A percentile compares a stretch with the other conserved stretches of the same genome.
These are phyloP conservation scores for Onchidella celtica DNA, from an alignment of 2,888 invertebrate species.

Conservation along the genomic window DNA sequence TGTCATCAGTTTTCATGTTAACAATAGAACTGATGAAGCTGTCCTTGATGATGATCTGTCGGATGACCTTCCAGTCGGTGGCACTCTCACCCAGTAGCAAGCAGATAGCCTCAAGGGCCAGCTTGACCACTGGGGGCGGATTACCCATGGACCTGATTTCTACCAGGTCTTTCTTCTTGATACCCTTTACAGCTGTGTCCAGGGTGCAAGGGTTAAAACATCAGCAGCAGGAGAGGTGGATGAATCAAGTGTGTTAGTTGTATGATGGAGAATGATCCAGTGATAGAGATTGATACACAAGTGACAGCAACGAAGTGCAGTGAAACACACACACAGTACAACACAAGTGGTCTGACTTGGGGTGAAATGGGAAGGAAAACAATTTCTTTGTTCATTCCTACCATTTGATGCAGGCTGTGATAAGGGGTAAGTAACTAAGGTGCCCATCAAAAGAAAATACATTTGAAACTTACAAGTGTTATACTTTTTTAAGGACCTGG, in stretches of 20 bases:
- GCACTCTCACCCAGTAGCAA: conserved; percentile 98
- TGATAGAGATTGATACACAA: too few species aligned
- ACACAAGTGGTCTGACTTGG: too few species aligned
- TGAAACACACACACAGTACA: too few species aligned
- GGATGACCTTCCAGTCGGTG: conserved; percentile 99
- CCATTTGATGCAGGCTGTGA: too few species aligned
- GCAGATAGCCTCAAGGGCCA: conserved; percentile 99
- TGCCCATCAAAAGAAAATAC: too few species aligned
- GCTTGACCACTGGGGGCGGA: conserved; percentile 98
- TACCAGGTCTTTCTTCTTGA: conserved; percentile 99
- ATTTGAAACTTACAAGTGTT: too few species aligned
- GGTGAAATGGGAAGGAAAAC: too few species aligned
- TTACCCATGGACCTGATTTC: conserved; percentile 99
- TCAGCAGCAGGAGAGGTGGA: conserved; percentile 15
- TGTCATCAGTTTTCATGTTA: conserved; percentile 76
- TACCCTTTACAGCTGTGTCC: conserved; percentile 95
- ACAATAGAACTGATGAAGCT: conserved; percentile 81
- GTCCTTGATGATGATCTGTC: conserved; percentile 98
- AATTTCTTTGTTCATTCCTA: too few species aligned
- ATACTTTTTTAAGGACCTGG: too few species aligned
- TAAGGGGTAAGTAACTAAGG: too few species aligned
- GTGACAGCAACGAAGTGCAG: too few species aligned
- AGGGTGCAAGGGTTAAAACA: neutral
- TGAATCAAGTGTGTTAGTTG: conserved; percentile 19
- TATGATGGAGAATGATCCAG: neutral